These are phyloP conservation scores for Thalassoma bifasciatum DNA, from an alignment of 2,113 vertebrate genomes.

Conservation along the genomic window DNA sequence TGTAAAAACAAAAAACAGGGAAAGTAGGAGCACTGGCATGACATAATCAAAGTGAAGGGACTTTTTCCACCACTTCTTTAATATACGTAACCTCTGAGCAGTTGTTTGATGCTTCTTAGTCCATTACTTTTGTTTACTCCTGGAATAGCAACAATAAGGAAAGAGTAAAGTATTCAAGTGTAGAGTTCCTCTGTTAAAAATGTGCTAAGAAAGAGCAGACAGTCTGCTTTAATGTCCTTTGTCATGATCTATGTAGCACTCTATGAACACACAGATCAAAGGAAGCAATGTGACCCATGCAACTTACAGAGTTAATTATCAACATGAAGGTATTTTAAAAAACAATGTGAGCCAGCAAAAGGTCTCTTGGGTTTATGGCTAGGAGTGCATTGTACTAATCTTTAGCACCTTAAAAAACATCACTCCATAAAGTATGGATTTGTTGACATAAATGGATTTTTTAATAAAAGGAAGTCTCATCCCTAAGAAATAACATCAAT, in stretches of 20 bases:
- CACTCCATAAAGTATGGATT: background rate
- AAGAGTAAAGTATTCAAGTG: background rate
- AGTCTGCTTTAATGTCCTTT: no score
- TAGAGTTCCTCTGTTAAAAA: background rate
- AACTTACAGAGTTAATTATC: no score
- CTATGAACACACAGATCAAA: background rate
- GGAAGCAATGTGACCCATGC: background rate
- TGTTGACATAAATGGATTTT: constrained; percentile 13
- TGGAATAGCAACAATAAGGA: background rate
- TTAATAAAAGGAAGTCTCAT: constrained; percentile 15
- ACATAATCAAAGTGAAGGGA: background rate
- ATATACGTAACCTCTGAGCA: no score
- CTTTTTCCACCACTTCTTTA: background rate
- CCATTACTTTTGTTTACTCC: background rate
- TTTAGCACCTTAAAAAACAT: constrained; percentile 13
- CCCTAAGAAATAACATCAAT: constrained; percentile 31
- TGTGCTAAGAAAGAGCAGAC: background rate
- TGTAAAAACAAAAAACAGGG: background rate
- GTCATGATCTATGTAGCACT: no score
- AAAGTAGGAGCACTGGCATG: background rate
- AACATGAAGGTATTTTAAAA: no score
- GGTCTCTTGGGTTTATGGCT: no score
- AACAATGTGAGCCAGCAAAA: no score
- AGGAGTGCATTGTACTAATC: constrained; percentile 1
- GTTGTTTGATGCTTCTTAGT: no score